These are phyloP conservation scores for Euspilapteryx auroguttella DNA, from an alignment of 2,888 invertebrate species.

Conservation along the genomic window DNA sequence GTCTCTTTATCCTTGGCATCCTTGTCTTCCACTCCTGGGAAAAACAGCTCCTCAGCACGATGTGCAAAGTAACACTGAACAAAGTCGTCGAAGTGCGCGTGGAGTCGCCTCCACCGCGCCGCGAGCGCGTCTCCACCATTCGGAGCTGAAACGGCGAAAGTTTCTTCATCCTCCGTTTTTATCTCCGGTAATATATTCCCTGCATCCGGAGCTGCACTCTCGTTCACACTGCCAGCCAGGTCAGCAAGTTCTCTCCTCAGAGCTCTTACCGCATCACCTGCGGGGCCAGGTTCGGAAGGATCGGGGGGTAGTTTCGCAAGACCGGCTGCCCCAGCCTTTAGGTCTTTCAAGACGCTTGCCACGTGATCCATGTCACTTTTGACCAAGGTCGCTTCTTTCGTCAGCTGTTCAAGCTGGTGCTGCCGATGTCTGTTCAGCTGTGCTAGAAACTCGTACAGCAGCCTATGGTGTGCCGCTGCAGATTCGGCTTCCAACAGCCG, in stretches of 20 bases:
- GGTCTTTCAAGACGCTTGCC: slow-evolving; percentile 19
- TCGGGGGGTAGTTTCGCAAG: slow-evolving; percentile 2
- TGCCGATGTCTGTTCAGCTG: slow-evolving; percentile 73
- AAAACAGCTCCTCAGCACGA: slow-evolving; percentile 72
- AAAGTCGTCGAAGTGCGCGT: slow-evolving; percentile 87
- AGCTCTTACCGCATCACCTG: slow-evolving; percentile 16
- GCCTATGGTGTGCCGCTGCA: slow-evolving; percentile 75
- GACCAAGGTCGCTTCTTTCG: slow-evolving; percentile 75
- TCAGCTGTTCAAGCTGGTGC: slow-evolving; percentile 56
- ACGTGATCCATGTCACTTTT: slow-evolving; percentile 74
- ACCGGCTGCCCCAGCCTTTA: slow-evolving; percentile 13
- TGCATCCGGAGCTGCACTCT: slow-evolving; percentile 14
- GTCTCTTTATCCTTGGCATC: slow-evolving; percentile 18
- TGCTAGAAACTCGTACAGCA: slow-evolving; percentile 82
- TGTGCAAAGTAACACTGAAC: slow-evolving; percentile 84
- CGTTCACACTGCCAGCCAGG: slow-evolving; percentile 40
- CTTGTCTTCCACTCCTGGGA: slow-evolving; percentile 27
- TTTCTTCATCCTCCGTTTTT: slow-evolving; percentile 19
- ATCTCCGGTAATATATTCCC: slow-evolving; percentile 4
- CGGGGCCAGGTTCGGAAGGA: slow-evolving; percentile 16
- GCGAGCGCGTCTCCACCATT: slow-evolving; percentile 55
- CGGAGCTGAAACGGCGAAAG: slow-evolving; percentile 19
- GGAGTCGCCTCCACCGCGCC: slow-evolving; percentile 72
- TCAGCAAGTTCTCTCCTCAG: slow-evolving; percentile 34
- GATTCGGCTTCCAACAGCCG: slow-evolving; percentile 80